Evolutionary conservation across 2,797 vertebrate species (phyloP), one percentile per base, ranked within the genome.

Genomic region (Sitta carolinensis): DNA sequence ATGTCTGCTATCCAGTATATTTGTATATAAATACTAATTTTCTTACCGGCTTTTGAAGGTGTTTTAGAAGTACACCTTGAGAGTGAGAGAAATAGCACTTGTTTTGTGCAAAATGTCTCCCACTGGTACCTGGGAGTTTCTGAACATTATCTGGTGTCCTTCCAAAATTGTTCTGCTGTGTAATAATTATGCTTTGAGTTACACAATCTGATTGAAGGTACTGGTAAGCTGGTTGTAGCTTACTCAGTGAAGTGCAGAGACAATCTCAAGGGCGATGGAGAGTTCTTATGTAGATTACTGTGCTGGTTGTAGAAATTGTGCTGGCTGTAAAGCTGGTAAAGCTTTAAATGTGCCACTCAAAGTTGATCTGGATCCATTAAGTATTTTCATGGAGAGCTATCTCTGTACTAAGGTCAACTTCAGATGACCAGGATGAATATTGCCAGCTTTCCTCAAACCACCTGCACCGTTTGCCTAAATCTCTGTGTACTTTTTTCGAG

Each of bases 191-290:
- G 3, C 27, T 86, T 83, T 38, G 36, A 72, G 30, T 9, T 58
- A 9, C 15, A 23, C 13, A 20, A 16, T 23, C 32, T 68, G 27
- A 38, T 17, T 42, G 40, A 81, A 68, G 9, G 29, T 52, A 61
- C 13, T 14, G 14, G 9, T 45, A 30, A 77, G 9, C 16, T 61
- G 17, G 6, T 14, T 80, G 29, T 64, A 80, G 29, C 7, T 34
- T 79, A 42, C 16, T 83, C 18, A 30, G 19, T 30, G 58, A 75
- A 58, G 4, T 30, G 16, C 13, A 80, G 51, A 51, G 63, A 50
- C 14, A 62, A 32, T 9, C 22, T 42, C 5, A 7, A 52, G 26
- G 13, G 11, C 0, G 1, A 26, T 1, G 11, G 18, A 34, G 55
- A 15, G 30, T 32, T 86, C 77, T 70, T 0, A 0, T 27, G 25